These are phyloP conservation scores for Ophonus ardosiacus DNA, from an alignment of 2,888 invertebrate species.

Conservation along the genomic window DNA sequence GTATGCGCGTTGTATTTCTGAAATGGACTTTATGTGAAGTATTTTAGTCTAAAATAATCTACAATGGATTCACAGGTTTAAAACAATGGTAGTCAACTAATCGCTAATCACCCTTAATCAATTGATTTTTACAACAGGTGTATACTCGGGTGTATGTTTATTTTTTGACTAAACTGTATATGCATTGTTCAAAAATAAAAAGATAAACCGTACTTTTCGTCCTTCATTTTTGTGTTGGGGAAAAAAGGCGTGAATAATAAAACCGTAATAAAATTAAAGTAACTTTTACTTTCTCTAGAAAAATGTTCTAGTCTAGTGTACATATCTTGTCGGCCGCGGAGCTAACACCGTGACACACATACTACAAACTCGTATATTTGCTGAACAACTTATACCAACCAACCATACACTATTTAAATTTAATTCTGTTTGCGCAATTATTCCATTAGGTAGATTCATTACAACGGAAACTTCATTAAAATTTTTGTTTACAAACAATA, in stretches of 20 bases:
- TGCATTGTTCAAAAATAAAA: not conserved
- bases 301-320: slow-evolving; percentile 23
- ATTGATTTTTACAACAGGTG: no score
- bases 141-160: no score
- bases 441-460: not conserved
- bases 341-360: slow-evolving; percentile 24
- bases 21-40: no score
- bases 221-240: not conserved
- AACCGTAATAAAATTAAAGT: slow-evolving; percentile 36
- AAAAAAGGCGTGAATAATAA: slow-evolving; percentile 36
- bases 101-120: no score
- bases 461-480: slow-evolving; percentile 30
- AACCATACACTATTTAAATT: not conserved
- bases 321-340: not conserved
- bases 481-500: slow-evolving; percentile 31
- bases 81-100: no score
- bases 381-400: not conserved
- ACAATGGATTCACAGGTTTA: no score
- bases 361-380: not conserved
- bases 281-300: slow-evolving; percentile 42
- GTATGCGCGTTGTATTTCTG: no score
- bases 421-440: slow-evolving; percentile 12
- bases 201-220: not conserved
- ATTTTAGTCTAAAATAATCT: no score
- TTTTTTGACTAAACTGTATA: no score